Conservation (phyloP, 2,888 invertebrate genomes). For the Norana najaformis region DNA sequence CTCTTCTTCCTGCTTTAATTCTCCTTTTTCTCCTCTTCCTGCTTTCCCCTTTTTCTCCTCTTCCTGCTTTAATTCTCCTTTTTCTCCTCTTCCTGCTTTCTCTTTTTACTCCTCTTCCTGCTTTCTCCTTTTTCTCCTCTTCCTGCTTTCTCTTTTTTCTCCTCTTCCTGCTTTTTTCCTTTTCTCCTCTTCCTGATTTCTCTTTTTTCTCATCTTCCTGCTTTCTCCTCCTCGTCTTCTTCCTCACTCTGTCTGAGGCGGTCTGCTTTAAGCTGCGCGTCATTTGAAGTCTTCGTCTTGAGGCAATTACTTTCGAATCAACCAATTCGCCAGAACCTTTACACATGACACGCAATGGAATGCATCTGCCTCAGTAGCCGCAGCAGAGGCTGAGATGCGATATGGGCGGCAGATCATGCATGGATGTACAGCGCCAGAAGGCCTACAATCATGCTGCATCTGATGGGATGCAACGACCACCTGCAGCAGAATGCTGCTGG, state of each 20-base stretch:
- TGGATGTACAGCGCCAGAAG: neutral
- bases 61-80: neutral
- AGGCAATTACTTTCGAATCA: neutral
- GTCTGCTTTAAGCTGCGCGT: too few relatives aligned
- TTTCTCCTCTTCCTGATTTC: neutral
- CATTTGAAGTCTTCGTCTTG: neutral
- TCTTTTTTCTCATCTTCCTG: neutral
- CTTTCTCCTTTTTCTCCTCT: too few relatives aligned
- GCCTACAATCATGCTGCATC: neutral
- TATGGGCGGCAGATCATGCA: neutral
- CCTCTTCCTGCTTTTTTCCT: too few relatives aligned
- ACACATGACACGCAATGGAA: neutral
- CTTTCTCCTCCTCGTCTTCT: too few relatives aligned
- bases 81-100: neutral
- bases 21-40: neutral
- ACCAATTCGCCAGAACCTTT: neutral
- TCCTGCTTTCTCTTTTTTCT: too few relatives aligned
- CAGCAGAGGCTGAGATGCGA: neutral
- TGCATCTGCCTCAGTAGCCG: neutral
- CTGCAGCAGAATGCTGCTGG: neutral
- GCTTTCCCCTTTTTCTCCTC: neutral
- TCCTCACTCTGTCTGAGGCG: neutral
- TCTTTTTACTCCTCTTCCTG: too few relatives aligned
- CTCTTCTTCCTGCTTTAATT: neutral
- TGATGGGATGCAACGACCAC: constrained; percentile 1